Percentiles rank a stretch among this genome's conserved stretches.
Conservation (phyloP, 2,113 vertebrate genomes). For the Ardeotis arabs region DNA sequence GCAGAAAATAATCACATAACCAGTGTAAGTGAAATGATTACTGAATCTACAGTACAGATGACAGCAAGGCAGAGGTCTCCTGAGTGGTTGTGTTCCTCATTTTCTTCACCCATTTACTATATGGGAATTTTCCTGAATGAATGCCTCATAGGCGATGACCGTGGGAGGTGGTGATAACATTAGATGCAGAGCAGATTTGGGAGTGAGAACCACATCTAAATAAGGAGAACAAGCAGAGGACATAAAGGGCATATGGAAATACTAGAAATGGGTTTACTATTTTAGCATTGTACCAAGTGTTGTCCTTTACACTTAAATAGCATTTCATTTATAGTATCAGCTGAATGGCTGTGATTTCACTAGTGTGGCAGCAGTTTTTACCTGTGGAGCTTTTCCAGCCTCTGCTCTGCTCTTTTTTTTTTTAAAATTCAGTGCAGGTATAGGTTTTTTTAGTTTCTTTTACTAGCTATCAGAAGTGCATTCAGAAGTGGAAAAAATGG, state of each 20-base stretch:
- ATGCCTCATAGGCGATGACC: not conserved
- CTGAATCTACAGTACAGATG: not conserved
- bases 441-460: not conserved
- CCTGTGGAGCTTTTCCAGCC: not conserved
- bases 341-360: not conserved
- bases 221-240: not conserved
- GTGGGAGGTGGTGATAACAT: not conserved
- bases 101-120: not conserved
- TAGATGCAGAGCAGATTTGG: not conserved
- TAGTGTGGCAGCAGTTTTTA: not conserved
- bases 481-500: not conserved
- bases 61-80: not conserved
- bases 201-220: not conserved
- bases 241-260: not conserved
- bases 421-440: not conserved
- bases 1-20: not conserved
- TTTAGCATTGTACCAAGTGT: not conserved
- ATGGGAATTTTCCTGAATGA: not conserved
- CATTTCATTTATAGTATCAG: slow-evolving; percentile 1
- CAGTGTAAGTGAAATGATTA: not conserved
- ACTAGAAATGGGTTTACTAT: not conserved
- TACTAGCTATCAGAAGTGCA: not conserved
- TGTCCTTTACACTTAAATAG: not conserved
- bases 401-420: not conserved
- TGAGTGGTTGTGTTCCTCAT: not conserved